These are phyloP conservation scores for Propithecus coquereli DNA, from an alignment of 2,113 vertebrate species.

Conservation along the genomic window DNA sequence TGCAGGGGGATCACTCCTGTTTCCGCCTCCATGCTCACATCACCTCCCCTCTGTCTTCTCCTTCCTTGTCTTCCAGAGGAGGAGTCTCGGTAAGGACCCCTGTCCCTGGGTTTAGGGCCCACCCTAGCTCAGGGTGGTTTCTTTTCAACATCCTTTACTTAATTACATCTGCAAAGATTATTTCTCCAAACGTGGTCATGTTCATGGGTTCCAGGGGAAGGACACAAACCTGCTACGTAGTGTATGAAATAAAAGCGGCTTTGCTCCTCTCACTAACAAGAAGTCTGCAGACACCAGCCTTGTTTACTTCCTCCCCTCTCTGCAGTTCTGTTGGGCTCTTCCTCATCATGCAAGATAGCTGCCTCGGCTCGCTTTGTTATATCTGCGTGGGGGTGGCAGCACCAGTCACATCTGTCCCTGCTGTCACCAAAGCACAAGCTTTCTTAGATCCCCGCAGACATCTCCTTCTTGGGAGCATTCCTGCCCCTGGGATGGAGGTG, in stretches of 20 bases:
- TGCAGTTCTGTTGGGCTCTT: background rate
- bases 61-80: background rate
- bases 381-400: background rate
- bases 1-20: rapidly evolving
- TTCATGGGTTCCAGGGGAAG: background rate
- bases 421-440: background rate
- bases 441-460: background rate
- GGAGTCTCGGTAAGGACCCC: background rate
- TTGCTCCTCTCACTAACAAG: background rate
- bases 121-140: background rate
- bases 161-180: background rate
- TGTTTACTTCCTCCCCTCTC: background rate
- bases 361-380: background rate
- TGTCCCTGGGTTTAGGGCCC: background rate
- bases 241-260: background rate
- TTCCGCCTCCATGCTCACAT: rapidly evolving
- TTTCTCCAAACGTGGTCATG: background rate
- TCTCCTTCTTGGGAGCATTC: background rate
- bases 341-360: too few relatives aligned
- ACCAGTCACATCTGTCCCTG: background rate
- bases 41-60: background rate
- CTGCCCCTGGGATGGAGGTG: background rate
- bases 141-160: background rate
- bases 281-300: background rate
- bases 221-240: background rate